Conservation (phyloP, 2,888 invertebrate species). For the Orthonevra nobilis region DNA sequence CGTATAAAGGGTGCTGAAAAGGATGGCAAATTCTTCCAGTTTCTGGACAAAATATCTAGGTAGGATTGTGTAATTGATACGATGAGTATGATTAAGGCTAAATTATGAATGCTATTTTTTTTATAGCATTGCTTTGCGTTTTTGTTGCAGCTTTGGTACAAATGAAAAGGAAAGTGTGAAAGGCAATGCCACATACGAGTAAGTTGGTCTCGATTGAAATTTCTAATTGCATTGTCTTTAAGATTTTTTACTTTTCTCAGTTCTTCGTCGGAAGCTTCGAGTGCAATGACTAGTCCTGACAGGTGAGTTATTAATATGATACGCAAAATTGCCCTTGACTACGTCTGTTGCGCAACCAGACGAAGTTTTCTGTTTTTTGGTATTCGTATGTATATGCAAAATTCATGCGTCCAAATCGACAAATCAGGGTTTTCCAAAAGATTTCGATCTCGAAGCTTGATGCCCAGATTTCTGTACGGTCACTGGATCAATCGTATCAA, state of each 20-base stretch:
- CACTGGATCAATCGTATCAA: no score
- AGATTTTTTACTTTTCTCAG: no score
- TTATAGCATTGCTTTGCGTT: not conserved
- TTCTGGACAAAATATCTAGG: conserved; percentile 74
- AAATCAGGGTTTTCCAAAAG: no score
- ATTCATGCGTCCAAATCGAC: no score
- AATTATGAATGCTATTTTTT: not conserved
- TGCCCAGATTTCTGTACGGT: no score
- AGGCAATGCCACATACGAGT: conserved; percentile 46
- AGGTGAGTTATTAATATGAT: conserved; percentile 65
- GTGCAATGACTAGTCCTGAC: conserved; percentile 65
- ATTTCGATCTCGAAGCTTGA: no score
- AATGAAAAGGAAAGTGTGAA: conserved; percentile 40
- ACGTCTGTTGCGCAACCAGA: no score
- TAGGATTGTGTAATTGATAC: conserved; percentile 17
- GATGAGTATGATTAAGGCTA: no score
- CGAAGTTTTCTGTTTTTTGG: no score
- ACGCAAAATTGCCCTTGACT: no score
- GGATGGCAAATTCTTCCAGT: conserved; percentile 78
- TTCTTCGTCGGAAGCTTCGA: conserved; percentile 54
- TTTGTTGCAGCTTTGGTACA: conserved; percentile 28
- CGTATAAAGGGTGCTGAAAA: conserved; percentile 76
- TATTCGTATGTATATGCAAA: no score
- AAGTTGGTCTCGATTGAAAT: not conserved
- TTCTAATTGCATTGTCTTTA: no score